phyloP scores from a whole-genome alignment of 2,888 invertebrate genomes.

The Melanargia galathea region DNA sequence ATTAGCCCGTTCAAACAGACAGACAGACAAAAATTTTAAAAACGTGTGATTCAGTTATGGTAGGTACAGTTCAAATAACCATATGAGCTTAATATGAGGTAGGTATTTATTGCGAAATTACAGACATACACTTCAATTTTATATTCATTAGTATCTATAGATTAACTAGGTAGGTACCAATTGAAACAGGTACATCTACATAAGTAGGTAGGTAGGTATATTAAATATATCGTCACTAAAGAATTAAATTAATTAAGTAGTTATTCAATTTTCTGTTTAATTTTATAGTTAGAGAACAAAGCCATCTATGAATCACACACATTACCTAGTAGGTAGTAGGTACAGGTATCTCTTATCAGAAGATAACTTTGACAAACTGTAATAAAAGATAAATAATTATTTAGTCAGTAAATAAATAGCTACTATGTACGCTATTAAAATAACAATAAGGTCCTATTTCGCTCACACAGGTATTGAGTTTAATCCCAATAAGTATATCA shows the following conservation, averaged over 20 bases:
- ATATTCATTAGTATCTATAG: no score
- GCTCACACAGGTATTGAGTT: conserved; percentile 4
- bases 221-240: background rate
- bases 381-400: conserved; percentile 31
- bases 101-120: no score
- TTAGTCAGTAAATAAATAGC: conserved; percentile 3
- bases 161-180: background rate
- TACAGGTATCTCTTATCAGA: conserved; percentile 39
- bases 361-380: conserved; percentile 35
- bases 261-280: background rate
- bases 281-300: conserved; percentile 12
- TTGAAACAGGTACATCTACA: no score
- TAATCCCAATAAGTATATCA: conserved; percentile 22
- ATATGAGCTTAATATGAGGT: no score
- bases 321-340: conserved; percentile 25
- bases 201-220: no score
- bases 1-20: no score
- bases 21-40: no score
- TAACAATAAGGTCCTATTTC: conserved; percentile 32
- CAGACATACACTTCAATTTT: no score
- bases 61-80: no score
- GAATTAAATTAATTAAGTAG: conserved; percentile 4
- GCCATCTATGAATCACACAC: conserved; percentile 26
- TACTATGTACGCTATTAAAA: conserved; percentile 22
- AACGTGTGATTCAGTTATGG: no score